phyloP scores from a whole-genome alignment of 2,888 invertebrate species.

The Notodonta dromedarius region DNA sequence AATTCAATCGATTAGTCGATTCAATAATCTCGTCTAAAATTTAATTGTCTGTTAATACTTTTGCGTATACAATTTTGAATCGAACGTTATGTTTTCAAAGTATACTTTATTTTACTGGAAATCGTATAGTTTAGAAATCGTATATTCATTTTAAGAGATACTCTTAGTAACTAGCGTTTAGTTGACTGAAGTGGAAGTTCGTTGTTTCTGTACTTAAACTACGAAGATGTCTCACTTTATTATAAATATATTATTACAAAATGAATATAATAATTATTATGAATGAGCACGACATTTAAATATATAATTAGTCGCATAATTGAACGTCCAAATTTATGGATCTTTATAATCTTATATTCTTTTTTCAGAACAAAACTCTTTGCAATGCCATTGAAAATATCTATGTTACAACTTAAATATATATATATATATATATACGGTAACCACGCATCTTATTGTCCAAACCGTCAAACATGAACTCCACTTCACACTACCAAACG shows the following conservation, averaged over 20 bases:
- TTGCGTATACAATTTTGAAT: constrained; percentile 76
- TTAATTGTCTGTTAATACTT: constrained; percentile 45
- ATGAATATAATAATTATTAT: no score
- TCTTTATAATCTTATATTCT: no score
- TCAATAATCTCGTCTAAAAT: constrained; percentile 32
- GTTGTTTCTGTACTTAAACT: background rate
- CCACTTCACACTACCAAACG: constrained; percentile 1
- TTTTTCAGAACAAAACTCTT: no score
- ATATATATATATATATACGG: background rate
- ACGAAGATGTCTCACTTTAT: background rate
- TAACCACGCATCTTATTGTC: background rate
- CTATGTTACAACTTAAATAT: no score
- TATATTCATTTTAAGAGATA: constrained; percentile 59
- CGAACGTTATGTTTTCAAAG: constrained; percentile 52
- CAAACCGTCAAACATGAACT: background rate
- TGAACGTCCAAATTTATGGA: no score
- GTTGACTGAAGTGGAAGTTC: constrained; percentile 18
- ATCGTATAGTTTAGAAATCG: constrained; percentile 69
- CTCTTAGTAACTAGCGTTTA: constrained; percentile 32
- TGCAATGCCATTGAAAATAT: no score
- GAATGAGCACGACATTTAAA: no score
- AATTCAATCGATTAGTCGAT: constrained; percentile 24
- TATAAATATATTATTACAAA: no score
- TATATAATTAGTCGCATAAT: no score
- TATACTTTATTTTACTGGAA: constrained; percentile 55